Conservation (phyloP, 1,140 invertebrate species). For the Sarcophaga peregrina region DNA sequence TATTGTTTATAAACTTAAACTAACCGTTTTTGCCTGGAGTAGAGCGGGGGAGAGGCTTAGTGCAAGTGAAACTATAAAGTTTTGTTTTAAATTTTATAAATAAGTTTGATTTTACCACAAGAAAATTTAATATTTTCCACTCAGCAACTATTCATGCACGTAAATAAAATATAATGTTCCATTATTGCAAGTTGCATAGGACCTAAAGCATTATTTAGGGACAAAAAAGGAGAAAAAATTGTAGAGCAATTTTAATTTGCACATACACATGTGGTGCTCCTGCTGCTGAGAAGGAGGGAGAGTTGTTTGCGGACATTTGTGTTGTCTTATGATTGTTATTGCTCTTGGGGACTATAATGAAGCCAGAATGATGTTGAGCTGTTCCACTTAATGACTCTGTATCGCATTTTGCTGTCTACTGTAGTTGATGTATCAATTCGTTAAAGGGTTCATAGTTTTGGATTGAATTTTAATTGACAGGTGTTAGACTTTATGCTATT, state of each 20-base stretch:
- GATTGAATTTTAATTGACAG: conserved; percentile 69
- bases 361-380: conserved; percentile 44
- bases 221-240: too few relatives aligned
- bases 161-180: too few relatives aligned
- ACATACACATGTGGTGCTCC: conserved; percentile 62
- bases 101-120: not conserved
- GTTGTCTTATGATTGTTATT: conserved; percentile 19
- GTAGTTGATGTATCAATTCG: conserved; percentile 53
- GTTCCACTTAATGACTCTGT: conserved; percentile 55
- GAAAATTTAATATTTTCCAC: too few relatives aligned
- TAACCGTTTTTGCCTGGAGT: not conserved
- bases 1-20: not conserved
- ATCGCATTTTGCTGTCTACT: conserved; percentile 50
- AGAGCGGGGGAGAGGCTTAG: not conserved
- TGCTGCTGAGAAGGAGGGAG: conserved; percentile 47
- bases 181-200: too few relatives aligned
- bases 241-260: too few relatives aligned
- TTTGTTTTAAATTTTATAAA: not conserved
- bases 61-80: not conserved
- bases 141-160: too few relatives aligned
- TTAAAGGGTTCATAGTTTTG: conserved; percentile 63
- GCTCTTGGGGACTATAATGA: conserved; percentile 47
- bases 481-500: conserved; percentile 70
- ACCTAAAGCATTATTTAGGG: too few relatives aligned
- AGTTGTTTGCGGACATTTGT: not conserved